phyloP scores from a whole-genome alignment of 2,888 invertebrate genomes.

The Ctenicera cuprea region DNA sequence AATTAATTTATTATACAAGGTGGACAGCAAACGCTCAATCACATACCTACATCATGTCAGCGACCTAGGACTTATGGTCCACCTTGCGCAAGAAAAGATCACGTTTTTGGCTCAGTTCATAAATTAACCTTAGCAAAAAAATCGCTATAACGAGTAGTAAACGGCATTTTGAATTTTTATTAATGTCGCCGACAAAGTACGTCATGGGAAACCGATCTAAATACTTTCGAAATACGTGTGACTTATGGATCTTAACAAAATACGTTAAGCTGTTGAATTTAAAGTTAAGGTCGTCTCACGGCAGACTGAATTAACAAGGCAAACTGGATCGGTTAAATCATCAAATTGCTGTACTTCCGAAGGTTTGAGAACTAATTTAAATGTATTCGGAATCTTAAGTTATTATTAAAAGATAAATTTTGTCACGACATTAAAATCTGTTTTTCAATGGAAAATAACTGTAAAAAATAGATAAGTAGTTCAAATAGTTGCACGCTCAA shows the following conservation, averaged over 20 bases:
- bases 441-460: too few species aligned
- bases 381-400: background rate
- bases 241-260: constrained; percentile 12
- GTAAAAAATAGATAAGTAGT: too few species aligned
- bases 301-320: constrained; percentile 18
- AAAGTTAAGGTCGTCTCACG: constrained; percentile 17
- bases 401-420: too few species aligned
- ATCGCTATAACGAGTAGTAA: background rate
- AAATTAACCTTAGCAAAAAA: background rate
- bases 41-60: constrained; percentile 7
- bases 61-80: constrained; percentile 23
- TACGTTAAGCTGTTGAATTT: background rate
- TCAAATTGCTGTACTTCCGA: constrained; percentile 20
- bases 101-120: constrained; percentile 3
- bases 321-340: constrained; percentile 11
- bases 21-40: constrained; percentile 9
- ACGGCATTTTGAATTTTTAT: constrained; percentile 4
- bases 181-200: constrained; percentile 4
- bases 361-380: constrained; percentile 13
- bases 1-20: constrained; percentile 10
- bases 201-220: constrained; percentile 12
- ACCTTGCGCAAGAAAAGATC: constrained; percentile 10
- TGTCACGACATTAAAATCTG: too few species aligned
- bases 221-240: constrained; percentile 11
- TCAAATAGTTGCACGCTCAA: too few species aligned